Conservation (phyloP, 2,888 invertebrate genomes). For the Mythimna lalbum region DNA sequence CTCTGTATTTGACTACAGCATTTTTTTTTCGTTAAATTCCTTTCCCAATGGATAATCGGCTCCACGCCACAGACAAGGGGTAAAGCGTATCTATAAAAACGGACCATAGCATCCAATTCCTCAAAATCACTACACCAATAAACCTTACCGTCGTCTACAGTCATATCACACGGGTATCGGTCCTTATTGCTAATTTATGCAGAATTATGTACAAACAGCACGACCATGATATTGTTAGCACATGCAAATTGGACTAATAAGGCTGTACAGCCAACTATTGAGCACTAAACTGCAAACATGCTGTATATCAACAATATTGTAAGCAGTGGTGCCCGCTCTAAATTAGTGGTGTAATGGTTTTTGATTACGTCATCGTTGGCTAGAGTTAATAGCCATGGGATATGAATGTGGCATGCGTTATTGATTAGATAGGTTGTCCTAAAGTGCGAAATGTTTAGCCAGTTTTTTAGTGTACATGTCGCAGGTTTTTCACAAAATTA, state of each 20-base stretch:
- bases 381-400: background rate
- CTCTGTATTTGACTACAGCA: no score
- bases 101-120: background rate
- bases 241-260: conserved; percentile 72
- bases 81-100: no score
- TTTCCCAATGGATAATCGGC: no score
- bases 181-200: conserved; percentile 65
- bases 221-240: conserved; percentile 63
- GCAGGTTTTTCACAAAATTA: no score
- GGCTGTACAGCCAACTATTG: conserved; percentile 58
- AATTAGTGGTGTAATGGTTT: conserved; percentile 32
- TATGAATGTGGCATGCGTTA: background rate
- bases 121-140: conserved; percentile 8
- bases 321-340: conserved; percentile 10
- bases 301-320: conserved; percentile 46
- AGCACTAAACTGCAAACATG: conserved; percentile 57
- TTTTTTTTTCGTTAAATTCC: no score
- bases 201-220: conserved; percentile 60
- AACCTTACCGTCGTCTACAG: conserved; percentile 11
- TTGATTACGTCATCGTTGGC: conserved; percentile 29
- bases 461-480: background rate
- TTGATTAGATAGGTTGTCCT: conserved; percentile 3
- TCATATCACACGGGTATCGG: conserved; percentile 34
- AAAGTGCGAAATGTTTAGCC: background rate
- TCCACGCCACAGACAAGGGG: no score